A percentile compares a stretch with the other conserved stretches of the same genome.
Evolutionary conservation across 2,113 vertebrate species (phyloP).

Genomic region (Delphinapterus leucas): DNA sequence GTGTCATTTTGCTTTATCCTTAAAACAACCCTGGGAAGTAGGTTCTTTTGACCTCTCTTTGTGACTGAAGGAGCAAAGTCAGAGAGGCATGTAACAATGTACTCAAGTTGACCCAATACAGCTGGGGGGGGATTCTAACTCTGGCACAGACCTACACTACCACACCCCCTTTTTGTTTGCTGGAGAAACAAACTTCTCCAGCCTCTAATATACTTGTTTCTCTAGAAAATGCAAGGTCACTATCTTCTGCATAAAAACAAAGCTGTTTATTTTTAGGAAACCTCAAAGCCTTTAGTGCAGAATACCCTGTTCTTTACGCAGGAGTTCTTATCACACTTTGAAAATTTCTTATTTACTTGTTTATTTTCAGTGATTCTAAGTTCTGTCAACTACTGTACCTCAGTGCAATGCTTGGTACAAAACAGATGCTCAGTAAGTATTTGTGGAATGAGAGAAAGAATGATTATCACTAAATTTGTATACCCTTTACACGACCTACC

Average conservation of each 20-base stretch:
- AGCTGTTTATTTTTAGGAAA: not conserved
- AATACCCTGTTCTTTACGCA: not conserved
- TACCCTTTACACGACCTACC: not conserved
- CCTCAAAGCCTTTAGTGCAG: not conserved
- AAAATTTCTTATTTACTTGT: not conserved
- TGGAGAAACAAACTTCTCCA: not conserved
- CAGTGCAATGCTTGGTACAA: not conserved
- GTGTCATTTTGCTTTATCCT: not conserved
- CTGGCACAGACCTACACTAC: not conserved
- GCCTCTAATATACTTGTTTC: not conserved
- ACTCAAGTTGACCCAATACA: not conserved
- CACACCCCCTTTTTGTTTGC: no score
- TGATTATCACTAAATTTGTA: not conserved
- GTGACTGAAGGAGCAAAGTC: not conserved
- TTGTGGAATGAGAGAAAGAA: not conserved
- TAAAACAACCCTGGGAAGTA: not conserved
- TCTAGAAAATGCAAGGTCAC: not conserved
- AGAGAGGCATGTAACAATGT: not conserved
- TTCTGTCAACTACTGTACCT: not conserved
- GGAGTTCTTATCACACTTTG: not conserved
- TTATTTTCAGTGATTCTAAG: not conserved
- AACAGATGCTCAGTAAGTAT: not conserved
- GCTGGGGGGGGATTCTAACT: not conserved
- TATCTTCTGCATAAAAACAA: not conserved
- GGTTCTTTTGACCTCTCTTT: not conserved